Evolutionary conservation across 2,797 vertebrate species (phyloP).

Genomic region (Eutrigla gurnardus): DNA sequence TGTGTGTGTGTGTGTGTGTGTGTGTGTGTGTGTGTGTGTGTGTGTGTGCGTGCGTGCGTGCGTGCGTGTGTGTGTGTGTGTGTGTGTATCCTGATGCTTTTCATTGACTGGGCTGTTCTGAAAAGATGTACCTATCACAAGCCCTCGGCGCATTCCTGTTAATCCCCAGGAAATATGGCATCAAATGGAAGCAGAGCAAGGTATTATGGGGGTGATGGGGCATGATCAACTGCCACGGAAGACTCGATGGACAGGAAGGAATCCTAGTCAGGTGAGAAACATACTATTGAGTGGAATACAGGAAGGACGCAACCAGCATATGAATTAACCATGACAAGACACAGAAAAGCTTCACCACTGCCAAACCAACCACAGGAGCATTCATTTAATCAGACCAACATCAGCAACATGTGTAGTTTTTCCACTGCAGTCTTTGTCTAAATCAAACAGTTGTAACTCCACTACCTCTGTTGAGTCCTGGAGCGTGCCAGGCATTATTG

Average conservation of each 20-base stretch:
- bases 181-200: slow-evolving; percentile 73
- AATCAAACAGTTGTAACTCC: slow-evolving; percentile 39
- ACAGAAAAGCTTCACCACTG: slow-evolving; percentile 35
- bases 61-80: slow-evolving; percentile 3
- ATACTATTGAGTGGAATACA: slow-evolving; percentile 25
- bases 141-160: slow-evolving; percentile 62
- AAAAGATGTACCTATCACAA: slow-evolving; percentile 66
- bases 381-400: slow-evolving; percentile 62
- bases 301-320: slow-evolving; percentile 14
- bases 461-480: slow-evolving; percentile 32
- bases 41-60: slow-evolving; percentile 3
- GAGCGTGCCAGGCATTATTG: slow-evolving; percentile 36
- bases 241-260: slow-evolving; percentile 53
- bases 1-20: neutral
- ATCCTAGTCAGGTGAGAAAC: slow-evolving; percentile 53
- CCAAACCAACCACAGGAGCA: slow-evolving; percentile 39
- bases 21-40: slow-evolving; percentile 18
- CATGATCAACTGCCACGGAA: slow-evolving; percentile 69
- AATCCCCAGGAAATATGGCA: slow-evolving; percentile 77
- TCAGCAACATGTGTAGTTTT: slow-evolving; percentile 43
- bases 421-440: slow-evolving; percentile 35
- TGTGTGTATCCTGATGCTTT: slow-evolving; percentile 54
- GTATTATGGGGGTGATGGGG: slow-evolving; percentile 77
- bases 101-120: slow-evolving; percentile 68
- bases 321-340: slow-evolving; percentile 61